Base-by-base conservation (phyloP, 2,797 vertebrate species). In the Spondyliosoma cantharus region DNA sequence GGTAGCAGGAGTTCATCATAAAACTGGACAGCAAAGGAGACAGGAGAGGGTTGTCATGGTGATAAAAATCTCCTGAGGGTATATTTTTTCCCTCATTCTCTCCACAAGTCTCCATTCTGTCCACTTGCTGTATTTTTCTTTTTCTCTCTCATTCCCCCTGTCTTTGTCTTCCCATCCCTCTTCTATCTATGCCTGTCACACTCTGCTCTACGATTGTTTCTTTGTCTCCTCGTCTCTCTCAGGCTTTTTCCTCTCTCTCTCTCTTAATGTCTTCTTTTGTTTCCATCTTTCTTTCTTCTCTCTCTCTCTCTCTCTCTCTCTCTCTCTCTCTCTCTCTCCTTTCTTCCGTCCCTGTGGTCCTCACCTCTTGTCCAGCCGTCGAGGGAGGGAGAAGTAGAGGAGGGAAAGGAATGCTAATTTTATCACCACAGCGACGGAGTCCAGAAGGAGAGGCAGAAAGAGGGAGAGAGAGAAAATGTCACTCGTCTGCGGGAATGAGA, bases 361-460 rank as follows among this genome's bases (percentile, higher is more conserved):
- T 93, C 90, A 94, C 92, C 90, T 93, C 90, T 92, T 91, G 92
- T 92, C 91, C 85, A 84, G 83, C 81, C 83, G n/a, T 87, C 49
- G 65, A 89, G 91, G 89, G 84, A 93, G 83, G 46, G 77, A 89
- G 89, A 87, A 76, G 84, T 61, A 86, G 86, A 89, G 89, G 82
- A 93, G 90, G 86, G 91, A 90, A 90, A 89, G 87, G 92, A 94
- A 94, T 95, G 93, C 92, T 93, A 94, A 94, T 95, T 94, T 91
- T 88, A 91, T 93, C 92, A 86, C 84, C 79, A 90, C 87, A 88
- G 87, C 80, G 85, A 88, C 60, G 6, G 86, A 88, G 87, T 86
- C 88, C 81, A 83, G 80, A 63, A 87, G 83, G 71, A 79, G 73
- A 87, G 72, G 84, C 58, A 72, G 85, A 79, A 71, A 82, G 78